Conservation (phyloP, 2,797 vertebrate species). For the Periophthalmus magnuspinnatus region DNA sequence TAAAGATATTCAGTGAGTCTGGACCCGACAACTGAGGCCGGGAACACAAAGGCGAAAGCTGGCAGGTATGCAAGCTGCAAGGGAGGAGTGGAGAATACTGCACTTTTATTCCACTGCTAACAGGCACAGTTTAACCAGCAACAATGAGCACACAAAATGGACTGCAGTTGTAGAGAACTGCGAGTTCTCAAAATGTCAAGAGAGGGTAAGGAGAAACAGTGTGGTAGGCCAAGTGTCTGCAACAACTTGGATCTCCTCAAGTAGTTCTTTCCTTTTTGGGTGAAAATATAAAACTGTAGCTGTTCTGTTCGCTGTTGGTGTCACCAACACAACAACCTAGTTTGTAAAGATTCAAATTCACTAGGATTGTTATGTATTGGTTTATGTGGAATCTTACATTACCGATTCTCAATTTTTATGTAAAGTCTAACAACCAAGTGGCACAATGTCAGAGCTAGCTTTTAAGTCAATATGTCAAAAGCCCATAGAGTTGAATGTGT, state of each 20-base stretch:
- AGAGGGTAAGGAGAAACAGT: not conserved
- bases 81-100: constrained; percentile 43
- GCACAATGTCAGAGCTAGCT: not conserved
- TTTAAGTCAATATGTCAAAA: not conserved
- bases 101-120: constrained; percentile 33
- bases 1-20: constrained; percentile 43
- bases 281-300: not conserved
- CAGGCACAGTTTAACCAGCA: constrained; percentile 26
- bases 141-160: constrained; percentile 22
- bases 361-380: not conserved
- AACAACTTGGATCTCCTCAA: not conserved
- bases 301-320: not conserved
- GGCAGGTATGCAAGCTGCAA: constrained; percentile 34
- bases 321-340: not conserved
- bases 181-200: constrained; percentile 15
- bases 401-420: not conserved
- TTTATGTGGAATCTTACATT: not conserved
- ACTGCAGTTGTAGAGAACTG: constrained; percentile 20
- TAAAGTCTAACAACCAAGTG: not conserved
- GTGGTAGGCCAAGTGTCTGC: not conserved
- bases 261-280: not conserved
- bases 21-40: constrained; percentile 50
- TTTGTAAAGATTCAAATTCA: not conserved
- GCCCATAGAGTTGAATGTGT: not conserved
- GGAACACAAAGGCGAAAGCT: constrained; percentile 49